These are phyloP conservation scores for Triplophysa yarkandensis DNA, from an alignment of 2,797 vertebrate genomes.

Conservation along the genomic window DNA sequence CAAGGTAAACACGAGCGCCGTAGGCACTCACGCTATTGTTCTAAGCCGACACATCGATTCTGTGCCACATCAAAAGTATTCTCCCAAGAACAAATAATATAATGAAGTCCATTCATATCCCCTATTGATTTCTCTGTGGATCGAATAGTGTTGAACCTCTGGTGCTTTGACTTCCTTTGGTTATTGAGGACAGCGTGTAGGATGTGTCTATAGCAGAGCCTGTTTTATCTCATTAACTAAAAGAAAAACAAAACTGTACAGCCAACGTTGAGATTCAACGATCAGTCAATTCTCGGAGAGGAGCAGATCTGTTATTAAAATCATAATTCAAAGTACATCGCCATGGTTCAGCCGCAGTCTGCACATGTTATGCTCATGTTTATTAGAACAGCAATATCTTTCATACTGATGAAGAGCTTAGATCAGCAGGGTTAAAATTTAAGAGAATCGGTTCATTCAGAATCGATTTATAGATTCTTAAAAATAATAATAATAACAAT, in stretches of 20 bases:
- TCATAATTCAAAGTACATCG: slow-evolving; percentile 25
- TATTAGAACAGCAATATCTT: background rate
- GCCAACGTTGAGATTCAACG: background rate
- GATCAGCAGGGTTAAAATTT: background rate
- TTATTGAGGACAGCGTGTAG: slow-evolving; percentile 48
- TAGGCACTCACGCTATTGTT: slow-evolving; percentile 48
- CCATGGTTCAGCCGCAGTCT: background rate
- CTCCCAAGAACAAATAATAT: slow-evolving; percentile 61
- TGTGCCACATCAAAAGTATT: slow-evolving; percentile 55
- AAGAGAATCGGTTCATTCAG: background rate
- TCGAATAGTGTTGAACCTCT: slow-evolving; percentile 36
- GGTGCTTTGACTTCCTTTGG: slow-evolving; percentile 35
- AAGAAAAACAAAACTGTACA: slow-evolving; percentile 1
- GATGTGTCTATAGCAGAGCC: background rate
- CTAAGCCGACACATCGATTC: slow-evolving; percentile 51
- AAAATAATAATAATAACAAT: no score
- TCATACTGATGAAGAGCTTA: background rate
- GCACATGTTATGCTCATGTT: background rate
- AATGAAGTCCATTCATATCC: slow-evolving; percentile 64
- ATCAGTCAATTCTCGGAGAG: slow-evolving; percentile 12
- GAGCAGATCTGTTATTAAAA: slow-evolving; percentile 36
- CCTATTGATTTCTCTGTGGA: slow-evolving; percentile 49
- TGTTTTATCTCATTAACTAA: slow-evolving; percentile 21
- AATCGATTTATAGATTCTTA: no score
- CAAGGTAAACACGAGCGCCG: slow-evolving; percentile 31